Evolutionary conservation across 2,797 vertebrate species (phyloP).

Genomic region (Poecile montanus): DNA sequence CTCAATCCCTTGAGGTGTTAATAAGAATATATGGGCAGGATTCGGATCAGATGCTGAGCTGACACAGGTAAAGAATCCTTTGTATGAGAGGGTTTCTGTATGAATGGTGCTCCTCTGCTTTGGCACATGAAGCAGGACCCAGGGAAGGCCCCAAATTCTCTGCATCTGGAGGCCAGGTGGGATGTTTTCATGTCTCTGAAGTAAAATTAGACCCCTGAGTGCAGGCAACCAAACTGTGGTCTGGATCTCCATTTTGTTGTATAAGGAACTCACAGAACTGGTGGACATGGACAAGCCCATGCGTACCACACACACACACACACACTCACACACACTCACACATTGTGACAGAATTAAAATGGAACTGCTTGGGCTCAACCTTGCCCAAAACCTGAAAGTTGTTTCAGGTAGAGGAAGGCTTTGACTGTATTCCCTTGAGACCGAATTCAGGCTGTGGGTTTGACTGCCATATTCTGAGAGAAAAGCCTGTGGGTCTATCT

Average conservation of each 20-base stretch:
- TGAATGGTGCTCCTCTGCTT: background rate
- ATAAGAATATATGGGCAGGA: background rate
- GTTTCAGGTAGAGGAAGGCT: background rate
- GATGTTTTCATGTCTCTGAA: background rate
- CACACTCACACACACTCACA: rapidly evolving
- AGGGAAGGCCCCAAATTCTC: background rate
- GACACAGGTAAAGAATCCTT: background rate
- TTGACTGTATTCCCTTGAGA: background rate
- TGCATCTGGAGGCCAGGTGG: background rate
- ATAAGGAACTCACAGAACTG: background rate
- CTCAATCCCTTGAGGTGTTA: background rate
- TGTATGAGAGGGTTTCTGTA: background rate
- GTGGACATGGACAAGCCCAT: background rate
- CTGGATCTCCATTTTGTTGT: background rate
- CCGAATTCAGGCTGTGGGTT: background rate
- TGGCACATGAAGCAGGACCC: background rate
- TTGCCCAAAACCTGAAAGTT: background rate
- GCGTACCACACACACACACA: background rate
- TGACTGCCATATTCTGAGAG: background rate
- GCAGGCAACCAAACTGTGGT: background rate
- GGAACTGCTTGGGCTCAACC: background rate
- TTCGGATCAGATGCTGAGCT: background rate
- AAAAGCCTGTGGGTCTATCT: background rate
- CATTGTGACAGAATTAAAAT: background rate
- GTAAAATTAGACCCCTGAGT: background rate